Conservation (phyloP, 1,140 invertebrate species). For the Brachionus manjavacas region DNA sequence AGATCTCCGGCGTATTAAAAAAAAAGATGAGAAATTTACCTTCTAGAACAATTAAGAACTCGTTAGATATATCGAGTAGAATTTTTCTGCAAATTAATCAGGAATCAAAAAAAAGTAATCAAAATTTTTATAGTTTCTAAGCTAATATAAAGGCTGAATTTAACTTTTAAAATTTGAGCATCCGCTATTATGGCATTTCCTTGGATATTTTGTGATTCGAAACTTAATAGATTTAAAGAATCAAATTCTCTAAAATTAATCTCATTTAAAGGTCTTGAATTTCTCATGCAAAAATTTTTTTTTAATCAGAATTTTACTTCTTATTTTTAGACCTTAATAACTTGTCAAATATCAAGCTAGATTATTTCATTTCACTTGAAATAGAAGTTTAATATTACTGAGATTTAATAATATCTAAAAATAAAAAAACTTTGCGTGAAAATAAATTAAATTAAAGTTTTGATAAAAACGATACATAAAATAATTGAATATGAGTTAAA, state of each 20-base stretch:
- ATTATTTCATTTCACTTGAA: too few relatives aligned
- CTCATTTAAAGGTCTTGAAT: neutral
- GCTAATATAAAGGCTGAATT: neutral
- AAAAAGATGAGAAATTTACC: neutral
- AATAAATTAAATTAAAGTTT: too few relatives aligned
- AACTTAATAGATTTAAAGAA: neutral
- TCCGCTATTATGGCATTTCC: neutral
- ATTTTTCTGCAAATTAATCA: neutral
- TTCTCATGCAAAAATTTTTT: neutral
- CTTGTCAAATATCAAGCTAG: neutral
- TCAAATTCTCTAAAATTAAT: neutral
- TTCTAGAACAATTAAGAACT: neutral
- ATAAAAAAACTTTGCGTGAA: too few relatives aligned
- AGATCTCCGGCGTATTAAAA: too few relatives aligned
- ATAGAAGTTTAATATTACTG: too few relatives aligned
- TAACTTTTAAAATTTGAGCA: neutral
- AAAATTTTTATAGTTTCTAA: neutral
- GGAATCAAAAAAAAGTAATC: neutral
- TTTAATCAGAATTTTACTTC: neutral
- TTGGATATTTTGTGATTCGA: neutral
- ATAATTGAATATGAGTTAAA: too few relatives aligned
- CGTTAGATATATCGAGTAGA: neutral
- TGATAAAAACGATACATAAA: too few relatives aligned
- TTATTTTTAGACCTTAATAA: neutral
- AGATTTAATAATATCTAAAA: too few relatives aligned